Percentiles rank a stretch among this genome's conserved stretches.
These are phyloP conservation scores for Chiloscyllium punctatum DNA, from an alignment of 2,797 vertebrate species.

Conservation along the genomic window DNA sequence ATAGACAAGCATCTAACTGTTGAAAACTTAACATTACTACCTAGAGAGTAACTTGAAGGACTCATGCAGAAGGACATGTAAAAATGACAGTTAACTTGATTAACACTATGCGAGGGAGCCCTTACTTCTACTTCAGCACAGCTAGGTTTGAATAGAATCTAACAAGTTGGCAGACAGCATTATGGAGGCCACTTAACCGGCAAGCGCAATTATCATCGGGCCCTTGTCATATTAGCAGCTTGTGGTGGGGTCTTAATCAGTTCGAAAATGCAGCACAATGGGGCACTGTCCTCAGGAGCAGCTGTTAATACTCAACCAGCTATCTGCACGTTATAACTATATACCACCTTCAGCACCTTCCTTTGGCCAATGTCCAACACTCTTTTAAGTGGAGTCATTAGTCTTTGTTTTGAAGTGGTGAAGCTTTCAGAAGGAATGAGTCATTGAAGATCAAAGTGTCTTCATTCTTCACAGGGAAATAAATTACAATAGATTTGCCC, in stretches of 20 bases:
- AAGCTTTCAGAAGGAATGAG: background rate
- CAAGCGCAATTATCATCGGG: background rate
- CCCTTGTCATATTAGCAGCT: constrained; percentile 22
- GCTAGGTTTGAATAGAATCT: background rate
- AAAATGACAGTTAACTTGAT: constrained; percentile 21
- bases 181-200: background rate
- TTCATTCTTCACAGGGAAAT: background rate
- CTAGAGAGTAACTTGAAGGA: background rate
- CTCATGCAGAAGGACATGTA: background rate
- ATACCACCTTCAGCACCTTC: background rate
- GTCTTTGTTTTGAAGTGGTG: background rate
- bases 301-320: background rate
- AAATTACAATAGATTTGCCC: background rate
- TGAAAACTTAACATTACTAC: constrained; percentile 13
- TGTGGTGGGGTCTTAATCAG: constrained; percentile 16
- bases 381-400: background rate
- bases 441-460: background rate
- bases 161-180: background rate
- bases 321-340: background rate
- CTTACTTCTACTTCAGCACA: background rate
- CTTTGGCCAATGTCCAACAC: background rate
- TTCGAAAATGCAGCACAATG: background rate
- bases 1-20: background rate
- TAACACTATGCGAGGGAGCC: background rate
- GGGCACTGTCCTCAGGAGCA: background rate